These are phyloP conservation scores for Battus philenor DNA, from an alignment of 1,140 invertebrate species.

Conservation along the genomic window DNA sequence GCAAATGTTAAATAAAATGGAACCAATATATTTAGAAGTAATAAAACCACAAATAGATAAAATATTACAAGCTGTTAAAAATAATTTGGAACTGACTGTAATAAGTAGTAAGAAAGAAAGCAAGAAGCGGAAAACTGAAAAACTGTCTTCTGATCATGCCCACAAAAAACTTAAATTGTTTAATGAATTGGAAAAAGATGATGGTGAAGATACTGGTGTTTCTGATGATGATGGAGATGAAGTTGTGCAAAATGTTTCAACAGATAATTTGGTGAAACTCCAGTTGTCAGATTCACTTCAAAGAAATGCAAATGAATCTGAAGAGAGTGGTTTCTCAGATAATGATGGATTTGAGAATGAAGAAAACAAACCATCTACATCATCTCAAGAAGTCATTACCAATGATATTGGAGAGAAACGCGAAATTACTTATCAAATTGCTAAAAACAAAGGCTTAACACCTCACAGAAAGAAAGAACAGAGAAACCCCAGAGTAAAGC, in stretches of 20 bases:
- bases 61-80: constrained; percentile 71
- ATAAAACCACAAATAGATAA: constrained; percentile 81
- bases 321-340: constrained; percentile 64
- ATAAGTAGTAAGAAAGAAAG: constrained; percentile 31
- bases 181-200: constrained; percentile 58
- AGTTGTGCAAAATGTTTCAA: constrained; percentile 33
- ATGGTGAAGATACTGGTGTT: constrained; percentile 58
- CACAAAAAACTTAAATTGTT: constrained; percentile 67
- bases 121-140: constrained; percentile 52
- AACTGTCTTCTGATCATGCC: constrained; percentile 42
- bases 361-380: constrained; percentile 46
- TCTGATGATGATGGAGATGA: constrained; percentile 59
- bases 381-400: constrained; percentile 34
- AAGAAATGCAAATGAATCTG: constrained; percentile 53
- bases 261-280: constrained; percentile 55
- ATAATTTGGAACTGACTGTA: constrained; percentile 68
- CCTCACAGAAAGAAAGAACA: constrained; percentile 92
- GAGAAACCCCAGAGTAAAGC: constrained; percentile 95
- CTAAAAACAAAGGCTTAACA: constrained; percentile 96
- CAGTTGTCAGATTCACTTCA: constrained; percentile 29
- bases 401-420: constrained; percentile 79
- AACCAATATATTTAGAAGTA: constrained; percentile 79
- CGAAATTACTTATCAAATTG: constrained; percentile 93
- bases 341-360: constrained; percentile 53
- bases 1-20: constrained; percentile 84